Conservation (phyloP, 2,888 invertebrate species). For the Stenurella melanura region DNA sequence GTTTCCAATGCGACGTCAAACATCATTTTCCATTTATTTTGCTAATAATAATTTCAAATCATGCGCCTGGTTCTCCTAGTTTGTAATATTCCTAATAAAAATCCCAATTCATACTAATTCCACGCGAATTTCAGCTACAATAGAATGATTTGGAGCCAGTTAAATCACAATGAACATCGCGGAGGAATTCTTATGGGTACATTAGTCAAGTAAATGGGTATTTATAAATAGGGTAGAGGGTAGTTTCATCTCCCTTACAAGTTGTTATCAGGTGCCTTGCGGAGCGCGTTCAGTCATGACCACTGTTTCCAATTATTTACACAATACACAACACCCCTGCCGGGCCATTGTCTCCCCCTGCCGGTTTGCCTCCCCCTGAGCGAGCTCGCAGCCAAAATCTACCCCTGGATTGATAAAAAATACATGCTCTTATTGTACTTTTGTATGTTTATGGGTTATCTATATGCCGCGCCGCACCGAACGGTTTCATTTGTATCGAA, state of each 20-base stretch:
- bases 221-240: conserved; percentile 62
- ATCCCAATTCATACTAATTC: conserved; percentile 21
- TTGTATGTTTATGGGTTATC: conserved; percentile 48
- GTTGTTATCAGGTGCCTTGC: conserved; percentile 66
- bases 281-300: conserved; percentile 65
- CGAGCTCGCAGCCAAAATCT: conserved; percentile 38
- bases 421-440: conserved; percentile 50
- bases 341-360: conserved; percentile 58
- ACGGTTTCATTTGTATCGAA: conserved; percentile 10
- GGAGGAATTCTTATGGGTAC: conserved; percentile 67
- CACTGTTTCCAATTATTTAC: conserved; percentile 71
- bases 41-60: too few species aligned
- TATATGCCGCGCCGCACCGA: conserved; percentile 17
- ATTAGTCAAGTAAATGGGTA: conserved; percentile 69
- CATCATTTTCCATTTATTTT: too few species aligned
- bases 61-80: neutral
- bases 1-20: too few species aligned
- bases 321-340: conserved; percentile 66
- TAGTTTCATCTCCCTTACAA: conserved; percentile 55
- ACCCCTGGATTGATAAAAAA: conserved; percentile 54
- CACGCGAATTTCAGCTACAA: conserved; percentile 42
- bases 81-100: conserved; percentile 15
- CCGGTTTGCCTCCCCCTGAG: conserved; percentile 47
- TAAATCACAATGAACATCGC: conserved; percentile 64
- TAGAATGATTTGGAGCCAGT: conserved; percentile 58